These are phyloP conservation scores for Centruroides vittatus DNA, from an alignment of 1,140 invertebrate species.

Conservation along the genomic window DNA sequence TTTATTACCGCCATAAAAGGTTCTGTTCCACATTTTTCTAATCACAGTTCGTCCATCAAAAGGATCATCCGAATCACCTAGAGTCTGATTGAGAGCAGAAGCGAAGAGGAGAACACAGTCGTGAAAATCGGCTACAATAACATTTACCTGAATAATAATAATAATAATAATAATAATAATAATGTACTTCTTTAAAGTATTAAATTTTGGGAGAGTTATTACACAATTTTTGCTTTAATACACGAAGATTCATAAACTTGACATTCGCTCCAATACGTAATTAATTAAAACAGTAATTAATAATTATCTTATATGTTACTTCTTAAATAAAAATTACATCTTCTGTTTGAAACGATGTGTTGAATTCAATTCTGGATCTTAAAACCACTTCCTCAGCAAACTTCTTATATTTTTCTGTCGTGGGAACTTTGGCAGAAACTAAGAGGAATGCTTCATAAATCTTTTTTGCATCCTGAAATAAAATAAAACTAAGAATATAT, in stretches of 20 bases:
- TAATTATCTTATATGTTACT: too few species aligned
- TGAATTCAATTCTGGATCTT: conserved; percentile 6
- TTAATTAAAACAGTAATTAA: too few species aligned
- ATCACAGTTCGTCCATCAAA: conserved; percentile 43
- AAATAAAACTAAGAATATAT: neutral
- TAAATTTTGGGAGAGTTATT: too few species aligned
- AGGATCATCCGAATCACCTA: conserved; percentile 50
- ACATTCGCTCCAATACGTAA: too few species aligned
- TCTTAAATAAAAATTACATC: neutral
- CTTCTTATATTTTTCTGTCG: conserved; percentile 4
- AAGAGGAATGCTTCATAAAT: conserved; percentile 19
- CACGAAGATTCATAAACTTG: too few species aligned
- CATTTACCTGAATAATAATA: conserved; percentile 12
- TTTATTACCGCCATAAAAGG: conserved; percentile 53
- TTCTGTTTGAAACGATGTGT: neutral
- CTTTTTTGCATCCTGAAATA: conserved; percentile 12
- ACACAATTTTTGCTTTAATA: too few species aligned
- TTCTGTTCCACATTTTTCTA: conserved; percentile 74
- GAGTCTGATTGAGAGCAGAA: conserved; percentile 76
- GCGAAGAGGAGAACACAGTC: conserved; percentile 82
- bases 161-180: neutral
- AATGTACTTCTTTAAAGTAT: too few species aligned
- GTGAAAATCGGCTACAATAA: conserved; percentile 83
- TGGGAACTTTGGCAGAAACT: conserved; percentile 13
- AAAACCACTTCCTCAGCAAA: conserved; percentile 13